A percentile compares a stretch with the other conserved stretches of the same genome.
phyloP scores from a whole-genome alignment of 1,140 invertebrate species.

The Ceratina calcarata region DNA sequence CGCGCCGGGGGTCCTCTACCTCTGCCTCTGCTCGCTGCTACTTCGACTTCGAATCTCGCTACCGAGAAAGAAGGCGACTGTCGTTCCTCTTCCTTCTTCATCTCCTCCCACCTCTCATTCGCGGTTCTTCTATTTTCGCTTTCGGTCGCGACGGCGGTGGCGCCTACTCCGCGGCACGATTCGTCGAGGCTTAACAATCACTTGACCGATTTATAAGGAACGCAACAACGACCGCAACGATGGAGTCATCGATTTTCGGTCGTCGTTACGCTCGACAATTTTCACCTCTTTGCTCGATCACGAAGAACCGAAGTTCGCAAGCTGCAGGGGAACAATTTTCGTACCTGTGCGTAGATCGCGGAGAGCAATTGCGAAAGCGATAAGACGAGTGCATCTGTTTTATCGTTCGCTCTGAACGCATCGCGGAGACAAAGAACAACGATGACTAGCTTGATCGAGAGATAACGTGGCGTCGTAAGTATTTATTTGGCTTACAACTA shows the following conservation, averaged over 20 bases:
- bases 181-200: conserved; percentile 47
- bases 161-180: conserved; percentile 36
- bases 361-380: neutral
- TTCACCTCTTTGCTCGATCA: neutral
- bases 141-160: conserved; percentile 33
- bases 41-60: conserved; percentile 55
- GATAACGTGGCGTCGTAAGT: neutral
- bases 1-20: conserved; percentile 77
- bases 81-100: conserved; percentile 42
- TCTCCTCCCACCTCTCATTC: conserved; percentile 29
- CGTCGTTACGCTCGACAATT: no score
- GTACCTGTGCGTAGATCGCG: neutral
- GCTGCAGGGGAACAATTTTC: no score
- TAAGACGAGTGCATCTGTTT: neutral
- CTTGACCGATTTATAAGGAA: conserved; percentile 61
- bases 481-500: neutral
- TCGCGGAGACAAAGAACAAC: neutral
- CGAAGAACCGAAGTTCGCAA: neutral
- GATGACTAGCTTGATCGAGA: neutral
- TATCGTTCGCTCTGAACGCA: conserved; percentile 6
- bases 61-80: conserved; percentile 72
- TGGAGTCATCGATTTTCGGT: conserved; percentile 28
- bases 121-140: conserved; percentile 20
- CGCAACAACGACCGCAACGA: conserved; percentile 16
- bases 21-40: conserved; percentile 62